Base-by-base conservation (phyloP, 2,113 vertebrate species). In the Hyaena hyaena region DNA sequence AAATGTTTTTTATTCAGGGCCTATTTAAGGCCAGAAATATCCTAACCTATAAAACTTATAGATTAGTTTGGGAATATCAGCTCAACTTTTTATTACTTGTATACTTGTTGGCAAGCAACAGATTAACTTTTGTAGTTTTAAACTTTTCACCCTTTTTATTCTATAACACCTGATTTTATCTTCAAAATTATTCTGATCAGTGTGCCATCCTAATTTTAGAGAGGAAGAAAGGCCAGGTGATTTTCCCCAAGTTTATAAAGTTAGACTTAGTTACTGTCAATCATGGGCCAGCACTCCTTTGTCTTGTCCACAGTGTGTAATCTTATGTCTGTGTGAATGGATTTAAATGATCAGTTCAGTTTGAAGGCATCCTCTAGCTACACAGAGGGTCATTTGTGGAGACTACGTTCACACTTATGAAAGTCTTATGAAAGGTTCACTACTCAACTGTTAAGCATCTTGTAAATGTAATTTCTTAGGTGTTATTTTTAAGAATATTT, bases 291-390 rank as follows among this genome's bases (percentile, higher is more conserved):
- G 16, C 24, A 80, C 3, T 8, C 17, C 71, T 95, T 86, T 88
- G 43, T 81, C 19, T 23, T 89, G 28, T 90, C 21, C 23, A 65
- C 23, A 39, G 33, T 87, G 19, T 48, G 73, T 88, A 80, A 33
- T 94, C 55, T 95, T 88, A 45, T 1, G 61, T 65, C 48, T 69
- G 1, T 55, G 4, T 48, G 5, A 80, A 14, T 90, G 9, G 17
- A 90, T 85, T 96, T 88, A 81, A 95, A 81, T 88, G 48, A 95
- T 77, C 9, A 65, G 4, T 33, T 95, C 9, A 66, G 5, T 88
- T 77, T 88, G n/a, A 90, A 82, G 33, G 14, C 7, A 77, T 45
- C n/a, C 5, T 93, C 2, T 73, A 71, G 17, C 45, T 48, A 73
- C 19, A 66, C 31, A 89, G 33, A 77, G 3, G 7, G 0, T 84